A percentile compares a stretch with the other conserved stretches of the same genome.
These are phyloP conservation scores for Lobophora halterata DNA, from an alignment of 2,888 invertebrate species.

Conservation along the genomic window DNA sequence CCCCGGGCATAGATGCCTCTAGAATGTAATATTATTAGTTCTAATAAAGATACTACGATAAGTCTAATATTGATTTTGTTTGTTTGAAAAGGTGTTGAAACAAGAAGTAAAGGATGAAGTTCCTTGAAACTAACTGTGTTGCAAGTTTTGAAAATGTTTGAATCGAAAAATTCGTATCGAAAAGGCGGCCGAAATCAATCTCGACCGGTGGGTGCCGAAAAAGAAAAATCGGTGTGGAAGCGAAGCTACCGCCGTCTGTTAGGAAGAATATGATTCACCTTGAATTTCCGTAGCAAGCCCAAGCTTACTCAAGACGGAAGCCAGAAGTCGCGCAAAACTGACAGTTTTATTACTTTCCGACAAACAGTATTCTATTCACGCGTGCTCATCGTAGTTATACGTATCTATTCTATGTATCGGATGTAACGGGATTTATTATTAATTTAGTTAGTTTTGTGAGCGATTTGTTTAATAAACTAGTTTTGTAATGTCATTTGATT, in stretches of 20 bases:
- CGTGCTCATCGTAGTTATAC: constrained; percentile 53
- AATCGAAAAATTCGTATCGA: constrained; percentile 66
- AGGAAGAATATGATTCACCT: constrained; percentile 74
- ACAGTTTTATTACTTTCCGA: constrained; percentile 63
- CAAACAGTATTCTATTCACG: constrained; percentile 41
- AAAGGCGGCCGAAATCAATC: constrained; percentile 63
- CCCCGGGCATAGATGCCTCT: constrained; percentile 59
- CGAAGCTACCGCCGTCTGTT: constrained; percentile 37
- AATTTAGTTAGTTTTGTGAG: constrained; percentile 72
- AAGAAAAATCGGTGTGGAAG: constrained; percentile 65
- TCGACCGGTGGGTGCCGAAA: constrained; percentile 53
- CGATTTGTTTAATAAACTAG: constrained; percentile 76
- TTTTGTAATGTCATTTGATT: constrained; percentile 63
- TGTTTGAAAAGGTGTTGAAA: constrained; percentile 92
- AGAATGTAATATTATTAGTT: constrained; percentile 68
- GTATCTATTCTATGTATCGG: constrained; percentile 62
- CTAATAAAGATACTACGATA: constrained; percentile 75
- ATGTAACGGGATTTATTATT: constrained; percentile 58
- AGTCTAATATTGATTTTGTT: constrained; percentile 87
- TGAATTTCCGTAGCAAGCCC: constrained; percentile 54
- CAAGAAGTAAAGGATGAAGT: constrained; percentile 91
- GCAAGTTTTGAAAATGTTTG: constrained; percentile 79
- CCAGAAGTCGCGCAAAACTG: constrained; percentile 57
- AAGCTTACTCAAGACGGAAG: constrained; percentile 60
- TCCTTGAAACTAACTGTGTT: constrained; percentile 80